Conservation (phyloP, 2,888 invertebrate species). For the Bedellia somnulentella region DNA sequence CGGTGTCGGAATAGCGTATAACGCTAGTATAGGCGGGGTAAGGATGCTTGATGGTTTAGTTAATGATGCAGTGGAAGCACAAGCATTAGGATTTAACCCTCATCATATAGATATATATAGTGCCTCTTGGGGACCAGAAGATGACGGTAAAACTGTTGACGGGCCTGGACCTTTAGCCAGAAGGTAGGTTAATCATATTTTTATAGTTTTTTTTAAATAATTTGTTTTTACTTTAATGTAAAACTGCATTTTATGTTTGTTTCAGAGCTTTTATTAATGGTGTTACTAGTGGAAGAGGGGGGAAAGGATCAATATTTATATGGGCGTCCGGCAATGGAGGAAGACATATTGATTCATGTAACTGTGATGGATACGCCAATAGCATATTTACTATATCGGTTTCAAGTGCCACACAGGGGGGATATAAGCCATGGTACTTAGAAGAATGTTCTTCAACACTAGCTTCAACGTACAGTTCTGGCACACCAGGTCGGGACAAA, state of each 20-base stretch:
- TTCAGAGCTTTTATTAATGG: constrained; percentile 88
- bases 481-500: constrained; percentile 88
- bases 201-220: neutral
- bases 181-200: constrained; percentile 23
- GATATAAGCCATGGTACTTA: constrained; percentile 96
- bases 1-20: constrained; percentile 97
- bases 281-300: constrained; percentile 87
- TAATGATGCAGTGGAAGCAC: constrained; percentile 93
- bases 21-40: constrained; percentile 94
- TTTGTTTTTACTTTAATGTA: neutral
- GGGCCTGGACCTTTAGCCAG: constrained; percentile 92
- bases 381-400: constrained; percentile 98
- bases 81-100: constrained; percentile 88
- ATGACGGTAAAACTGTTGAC: constrained; percentile 95
- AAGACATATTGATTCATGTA: constrained; percentile 93
- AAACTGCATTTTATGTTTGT: neutral
- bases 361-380: constrained; percentile 99
- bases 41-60: constrained; percentile 97
- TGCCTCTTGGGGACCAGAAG: constrained; percentile 96
- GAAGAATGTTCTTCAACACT: constrained; percentile 99
- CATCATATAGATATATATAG: constrained; percentile 96
- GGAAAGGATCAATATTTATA: constrained; percentile 93
- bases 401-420: constrained; percentile 95
- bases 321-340: constrained; percentile 99
- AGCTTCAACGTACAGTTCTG: constrained; percentile 97